phyloP scores from a whole-genome alignment of 1,140 invertebrate species.

The Drosophila carrolli region DNA sequence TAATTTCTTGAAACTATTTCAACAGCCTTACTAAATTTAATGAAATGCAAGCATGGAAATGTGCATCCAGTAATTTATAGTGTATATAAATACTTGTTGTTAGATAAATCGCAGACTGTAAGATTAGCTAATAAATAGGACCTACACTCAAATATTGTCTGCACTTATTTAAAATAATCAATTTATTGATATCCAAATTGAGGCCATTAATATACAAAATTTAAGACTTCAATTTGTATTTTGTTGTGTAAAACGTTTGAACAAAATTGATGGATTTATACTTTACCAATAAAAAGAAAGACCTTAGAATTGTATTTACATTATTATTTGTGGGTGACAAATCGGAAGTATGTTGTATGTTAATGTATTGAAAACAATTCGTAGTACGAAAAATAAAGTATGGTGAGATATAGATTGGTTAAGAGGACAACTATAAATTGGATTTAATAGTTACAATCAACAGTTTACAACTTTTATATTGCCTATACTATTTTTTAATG shows the following conservation, averaged over 20 bases:
- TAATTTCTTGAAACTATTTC: constrained; percentile 52
- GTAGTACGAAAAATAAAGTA: no score
- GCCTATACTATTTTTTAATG: background rate
- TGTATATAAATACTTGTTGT: constrained; percentile 42
- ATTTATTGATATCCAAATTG: constrained; percentile 10
- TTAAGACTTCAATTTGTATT: constrained; percentile 15
- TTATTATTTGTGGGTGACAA: background rate
- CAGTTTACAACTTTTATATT: background rate
- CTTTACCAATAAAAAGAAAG: constrained; percentile 20
- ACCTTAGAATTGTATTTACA: background rate
- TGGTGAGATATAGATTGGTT: no score
- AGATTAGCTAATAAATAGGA: constrained; percentile 32
- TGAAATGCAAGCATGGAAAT: constrained; percentile 43
- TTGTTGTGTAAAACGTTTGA: constrained; percentile 14
- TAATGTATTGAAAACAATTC: no score
- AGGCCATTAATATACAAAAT: constrained; percentile 7
- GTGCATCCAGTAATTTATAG: constrained; percentile 16
- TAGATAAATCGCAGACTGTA: constrained; percentile 57
- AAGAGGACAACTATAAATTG: no score
- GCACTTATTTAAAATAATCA: constrained; percentile 39
- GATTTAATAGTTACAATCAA: no score
- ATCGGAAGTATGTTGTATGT: no score
- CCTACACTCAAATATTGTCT: constrained; percentile 14
- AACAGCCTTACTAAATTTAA: constrained; percentile 70
- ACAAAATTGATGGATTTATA: constrained; percentile 23